Evolutionary conservation across 1,140 invertebrate species (phyloP).

Genomic region (Trichonephila clavipes): DNA sequence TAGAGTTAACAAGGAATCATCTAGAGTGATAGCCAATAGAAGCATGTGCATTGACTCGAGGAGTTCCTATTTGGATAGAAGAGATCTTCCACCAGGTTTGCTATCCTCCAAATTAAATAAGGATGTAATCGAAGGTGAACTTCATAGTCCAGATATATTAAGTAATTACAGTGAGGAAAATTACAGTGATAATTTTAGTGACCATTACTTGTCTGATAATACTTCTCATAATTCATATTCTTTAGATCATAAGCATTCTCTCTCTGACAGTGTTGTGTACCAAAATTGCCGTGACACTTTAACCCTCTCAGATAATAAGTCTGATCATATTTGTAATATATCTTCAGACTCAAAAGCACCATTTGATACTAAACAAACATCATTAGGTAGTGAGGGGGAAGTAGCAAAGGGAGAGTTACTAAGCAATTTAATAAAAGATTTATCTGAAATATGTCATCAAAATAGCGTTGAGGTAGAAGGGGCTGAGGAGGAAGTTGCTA

Average conservation of each 20-base stretch:
- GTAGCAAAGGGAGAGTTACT: slow-evolving; percentile 75
- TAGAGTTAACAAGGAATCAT: slow-evolving; percentile 67
- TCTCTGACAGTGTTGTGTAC: slow-evolving; percentile 76
- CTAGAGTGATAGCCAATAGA: slow-evolving; percentile 73
- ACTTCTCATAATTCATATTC: slow-evolving; percentile 81
- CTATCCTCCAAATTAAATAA: slow-evolving; percentile 78
- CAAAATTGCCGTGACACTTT: slow-evolving; percentile 72
- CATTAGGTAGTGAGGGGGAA: slow-evolving; percentile 76
- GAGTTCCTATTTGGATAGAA: slow-evolving; percentile 63
- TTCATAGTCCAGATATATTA: slow-evolving; percentile 80
- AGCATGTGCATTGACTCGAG: slow-evolving; percentile 68
- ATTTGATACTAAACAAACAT: slow-evolving; percentile 75
- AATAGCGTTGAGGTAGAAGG: slow-evolving; percentile 70
- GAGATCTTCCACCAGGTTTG: slow-evolving; percentile 77
- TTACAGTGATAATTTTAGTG: slow-evolving; percentile 75
- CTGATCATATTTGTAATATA: slow-evolving; percentile 73
- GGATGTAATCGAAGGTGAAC: slow-evolving; percentile 77
- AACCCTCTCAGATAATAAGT: slow-evolving; percentile 69
- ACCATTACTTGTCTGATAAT: slow-evolving; percentile 79
- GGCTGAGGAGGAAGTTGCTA: slow-evolving; percentile 77
- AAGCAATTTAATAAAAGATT: slow-evolving; percentile 70
- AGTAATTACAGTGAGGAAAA: slow-evolving; percentile 80
- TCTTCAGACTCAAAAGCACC: slow-evolving; percentile 76
- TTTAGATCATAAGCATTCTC: slow-evolving; percentile 78
- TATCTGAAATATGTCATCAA: slow-evolving; percentile 74